phyloP scores from a whole-genome alignment of 2,797 vertebrate species.

The Thripadectes ignobilis region DNA sequence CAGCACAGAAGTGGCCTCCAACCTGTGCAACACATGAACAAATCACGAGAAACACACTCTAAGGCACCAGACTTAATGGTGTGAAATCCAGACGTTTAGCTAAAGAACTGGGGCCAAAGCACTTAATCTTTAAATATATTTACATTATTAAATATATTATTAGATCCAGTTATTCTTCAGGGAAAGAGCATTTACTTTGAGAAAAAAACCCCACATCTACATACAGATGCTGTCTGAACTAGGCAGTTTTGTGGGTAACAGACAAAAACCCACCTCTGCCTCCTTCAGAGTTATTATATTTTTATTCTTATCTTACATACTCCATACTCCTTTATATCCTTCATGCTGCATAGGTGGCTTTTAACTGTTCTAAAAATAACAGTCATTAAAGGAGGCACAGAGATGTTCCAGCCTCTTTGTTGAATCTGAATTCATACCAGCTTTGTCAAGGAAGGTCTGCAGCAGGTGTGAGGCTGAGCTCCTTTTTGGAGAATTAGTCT shows the following conservation, averaged over 20 bases:
- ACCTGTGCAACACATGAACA: background rate
- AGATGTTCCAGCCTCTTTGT: conserved; percentile 35
- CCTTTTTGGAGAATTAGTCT: conserved; percentile 46
- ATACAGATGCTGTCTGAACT: background rate
- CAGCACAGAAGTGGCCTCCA: background rate
- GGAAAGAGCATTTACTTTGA: background rate
- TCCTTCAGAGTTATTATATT: conserved; percentile 30
- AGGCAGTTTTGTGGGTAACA: background rate
- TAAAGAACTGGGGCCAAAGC: background rate
- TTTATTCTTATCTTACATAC: conserved; percentile 6
- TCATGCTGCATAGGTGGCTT: conserved; percentile 34
- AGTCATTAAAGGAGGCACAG: conserved; percentile 25
- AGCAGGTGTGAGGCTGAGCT: conserved; percentile 3
- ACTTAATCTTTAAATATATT: background rate
- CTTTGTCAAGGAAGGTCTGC: conserved; percentile 40
- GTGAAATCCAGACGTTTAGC: background rate
- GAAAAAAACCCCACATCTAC: background rate
- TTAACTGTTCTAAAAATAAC: conserved; percentile 66
- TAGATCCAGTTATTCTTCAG: background rate
- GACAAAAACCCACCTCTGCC: background rate
- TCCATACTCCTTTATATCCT: conserved; percentile 25
- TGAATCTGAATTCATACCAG: conserved; percentile 36
- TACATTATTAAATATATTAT: background rate
- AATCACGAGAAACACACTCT: background rate
- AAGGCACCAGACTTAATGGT: background rate